phyloP scores from a whole-genome alignment of 2,888 invertebrate genomes.

The Melanophora roralis region DNA sequence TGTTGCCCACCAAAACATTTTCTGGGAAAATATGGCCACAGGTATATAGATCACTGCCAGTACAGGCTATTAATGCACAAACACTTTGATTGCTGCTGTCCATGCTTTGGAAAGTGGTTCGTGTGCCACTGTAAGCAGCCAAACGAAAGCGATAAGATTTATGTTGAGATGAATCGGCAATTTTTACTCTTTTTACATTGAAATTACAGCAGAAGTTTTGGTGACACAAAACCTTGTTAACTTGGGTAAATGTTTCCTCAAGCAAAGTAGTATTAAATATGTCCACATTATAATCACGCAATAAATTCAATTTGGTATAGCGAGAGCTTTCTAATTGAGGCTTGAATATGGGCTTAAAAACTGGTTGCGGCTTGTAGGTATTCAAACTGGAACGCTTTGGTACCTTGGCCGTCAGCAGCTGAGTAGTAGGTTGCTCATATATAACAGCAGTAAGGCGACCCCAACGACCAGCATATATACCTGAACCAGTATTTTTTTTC shows the following conservation, averaged over 20 bases:
- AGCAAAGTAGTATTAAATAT: slow-evolving; percentile 67
- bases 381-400: slow-evolving; percentile 65
- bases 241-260: slow-evolving; percentile 49
- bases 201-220: slow-evolving; percentile 75
- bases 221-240: slow-evolving; percentile 51
- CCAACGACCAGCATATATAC: slow-evolving; percentile 79
- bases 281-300: slow-evolving; percentile 71
- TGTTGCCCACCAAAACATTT: slow-evolving; percentile 63
- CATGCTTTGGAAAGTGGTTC: slow-evolving; percentile 71
- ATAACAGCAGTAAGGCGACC: slow-evolving; percentile 72
- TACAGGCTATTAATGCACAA: slow-evolving; percentile 78
- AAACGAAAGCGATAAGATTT: slow-evolving; percentile 71
- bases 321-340: slow-evolving; percentile 64
- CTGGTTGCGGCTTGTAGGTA: slow-evolving; percentile 53
- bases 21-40: slow-evolving; percentile 75
- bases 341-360: slow-evolving; percentile 60
- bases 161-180: slow-evolving; percentile 57
- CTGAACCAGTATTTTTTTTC: slow-evolving; percentile 79
- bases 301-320: slow-evolving; percentile 65
- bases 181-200: slow-evolving; percentile 49
- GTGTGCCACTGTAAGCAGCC: slow-evolving; percentile 68
- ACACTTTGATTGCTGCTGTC: slow-evolving; percentile 77
- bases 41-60: slow-evolving; percentile 70
- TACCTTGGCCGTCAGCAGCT: slow-evolving; percentile 68
- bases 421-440: slow-evolving; percentile 61